Evolutionary conservation across 2,113 vertebrate genomes (phyloP), one percentile per base, ranked within the genome.

Genomic region (Sylvia atricapilla): DNA sequence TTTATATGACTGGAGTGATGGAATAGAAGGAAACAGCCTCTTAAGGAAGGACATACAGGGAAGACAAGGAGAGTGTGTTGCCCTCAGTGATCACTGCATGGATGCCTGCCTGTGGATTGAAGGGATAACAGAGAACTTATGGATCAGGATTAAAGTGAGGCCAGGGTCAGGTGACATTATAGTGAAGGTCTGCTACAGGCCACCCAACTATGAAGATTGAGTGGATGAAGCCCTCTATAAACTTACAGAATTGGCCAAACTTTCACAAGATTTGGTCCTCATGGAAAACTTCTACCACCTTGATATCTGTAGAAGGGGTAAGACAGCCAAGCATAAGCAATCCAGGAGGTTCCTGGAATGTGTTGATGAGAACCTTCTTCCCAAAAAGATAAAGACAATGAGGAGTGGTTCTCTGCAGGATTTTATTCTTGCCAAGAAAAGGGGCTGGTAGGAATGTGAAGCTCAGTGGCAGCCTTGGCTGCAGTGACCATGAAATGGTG

Each of bases 201-300:
- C 68, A 59, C 19, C 23, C 0, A 0, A 5, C 27, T 10, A 23
- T 41, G n/a, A 53, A 47, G 20, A n/a, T 0, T 47, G 39, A 47
- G 11, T 31, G 14, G 16, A 47, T 47, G 14, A 62, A 89, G 21
- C 16, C 16, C 20, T 53, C n/a, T 24, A 31, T 35, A 69, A 62
- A 68, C 5, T 31, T n/a, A 15, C 0, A 41, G 20, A 58, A 55
- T 24, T n/a, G 9, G 5, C 41, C 9, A 35, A 31, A 23, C 5
- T 62, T 62, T 55, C n/a, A 47, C n/a, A 47, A 31, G 14, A 9
- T 7, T 47, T 69, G 30, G 17, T 41, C 25, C 30, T 31, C 25
- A 18, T 3, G 8, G 46, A n/a, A 59, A 53, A 31, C 11, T n/a
- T 69, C 0, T 1, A 31, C 17, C 21, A 35, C 24, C 11, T 62